Evolutionary conservation across 2,113 vertebrate genomes (phyloP).

Genomic region (Ramphastos sulfuratus): DNA sequence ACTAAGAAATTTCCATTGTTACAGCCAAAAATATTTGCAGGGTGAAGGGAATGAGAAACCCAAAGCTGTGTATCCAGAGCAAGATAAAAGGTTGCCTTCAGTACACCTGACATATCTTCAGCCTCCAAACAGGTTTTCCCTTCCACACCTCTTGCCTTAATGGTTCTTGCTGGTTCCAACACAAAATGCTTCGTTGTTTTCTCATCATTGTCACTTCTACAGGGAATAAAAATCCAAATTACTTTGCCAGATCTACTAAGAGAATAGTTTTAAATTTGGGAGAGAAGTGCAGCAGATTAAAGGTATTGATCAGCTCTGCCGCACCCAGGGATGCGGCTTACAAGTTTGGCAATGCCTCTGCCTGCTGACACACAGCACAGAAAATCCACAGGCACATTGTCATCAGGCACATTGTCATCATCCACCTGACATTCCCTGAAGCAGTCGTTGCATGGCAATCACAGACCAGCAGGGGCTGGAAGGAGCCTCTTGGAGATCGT

Average conservation of each 20-base stretch:
- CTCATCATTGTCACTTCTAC: neutral
- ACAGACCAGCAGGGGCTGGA: too few relatives aligned
- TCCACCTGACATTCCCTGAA: neutral
- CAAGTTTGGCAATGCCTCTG: neutral
- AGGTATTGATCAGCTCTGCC: neutral
- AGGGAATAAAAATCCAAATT: neutral
- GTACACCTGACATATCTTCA: neutral
- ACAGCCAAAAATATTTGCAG: neutral
- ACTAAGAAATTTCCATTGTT: neutral
- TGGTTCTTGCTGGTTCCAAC: neutral
- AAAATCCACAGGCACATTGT: neutral
- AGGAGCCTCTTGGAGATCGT: too few relatives aligned
- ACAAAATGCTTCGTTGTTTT: conserved; percentile 18
- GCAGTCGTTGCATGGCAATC: neutral
- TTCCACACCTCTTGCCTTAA: neutral
- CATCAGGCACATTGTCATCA: too few relatives aligned
- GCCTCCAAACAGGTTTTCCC: neutral
- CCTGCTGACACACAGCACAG: neutral
- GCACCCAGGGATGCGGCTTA: neutral
- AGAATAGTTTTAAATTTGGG: conserved; percentile 6
- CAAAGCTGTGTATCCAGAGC: neutral
- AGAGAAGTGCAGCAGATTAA: neutral
- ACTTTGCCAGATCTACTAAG: neutral
- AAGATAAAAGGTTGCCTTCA: neutral
- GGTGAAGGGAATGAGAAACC: neutral